Conservation (phyloP, 2,888 invertebrate genomes). For the Pammene fasciana region DNA sequence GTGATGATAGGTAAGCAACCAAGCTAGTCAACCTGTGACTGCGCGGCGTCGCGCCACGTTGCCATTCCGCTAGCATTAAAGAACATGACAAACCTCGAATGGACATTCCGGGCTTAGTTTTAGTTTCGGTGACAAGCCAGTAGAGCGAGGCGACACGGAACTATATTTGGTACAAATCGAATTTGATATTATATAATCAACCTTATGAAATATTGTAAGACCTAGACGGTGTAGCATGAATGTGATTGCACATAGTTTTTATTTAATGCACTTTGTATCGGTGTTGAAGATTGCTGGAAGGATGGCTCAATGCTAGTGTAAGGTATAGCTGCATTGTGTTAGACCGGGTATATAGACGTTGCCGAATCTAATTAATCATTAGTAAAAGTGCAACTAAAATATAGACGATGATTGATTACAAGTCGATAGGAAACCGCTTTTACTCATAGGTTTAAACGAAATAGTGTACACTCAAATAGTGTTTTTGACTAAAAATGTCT, state of each 20-base stretch:
- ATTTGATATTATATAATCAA: conserved; percentile 67
- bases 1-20: conserved; percentile 75
- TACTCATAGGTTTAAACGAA: background rate
- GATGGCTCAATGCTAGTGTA: conserved; percentile 61
- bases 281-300: conserved; percentile 45
- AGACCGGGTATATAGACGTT: background rate
- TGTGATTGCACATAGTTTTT: conserved; percentile 73
- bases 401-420: no score
- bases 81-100: conserved; percentile 61
- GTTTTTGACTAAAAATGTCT: no score
- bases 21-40: conserved; percentile 79
- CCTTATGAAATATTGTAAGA: conserved; percentile 60
- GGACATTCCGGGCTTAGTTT: conserved; percentile 52
- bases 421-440: no score
- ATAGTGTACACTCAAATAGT: background rate
- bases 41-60: conserved; percentile 60
- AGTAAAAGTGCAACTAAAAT: no score
- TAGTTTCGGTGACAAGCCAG: conserved; percentile 55
- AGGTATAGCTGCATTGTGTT: conserved; percentile 47
- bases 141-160: conserved; percentile 48
- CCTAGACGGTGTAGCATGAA: conserved; percentile 63
- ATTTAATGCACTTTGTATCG: conserved; percentile 65
- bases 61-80: conserved; percentile 71
- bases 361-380: background rate
- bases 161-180: conserved; percentile 76